These are phyloP conservation scores for Protosalanx chinensis DNA, from an alignment of 2,797 vertebrate genomes.

Conservation along the genomic window DNA sequence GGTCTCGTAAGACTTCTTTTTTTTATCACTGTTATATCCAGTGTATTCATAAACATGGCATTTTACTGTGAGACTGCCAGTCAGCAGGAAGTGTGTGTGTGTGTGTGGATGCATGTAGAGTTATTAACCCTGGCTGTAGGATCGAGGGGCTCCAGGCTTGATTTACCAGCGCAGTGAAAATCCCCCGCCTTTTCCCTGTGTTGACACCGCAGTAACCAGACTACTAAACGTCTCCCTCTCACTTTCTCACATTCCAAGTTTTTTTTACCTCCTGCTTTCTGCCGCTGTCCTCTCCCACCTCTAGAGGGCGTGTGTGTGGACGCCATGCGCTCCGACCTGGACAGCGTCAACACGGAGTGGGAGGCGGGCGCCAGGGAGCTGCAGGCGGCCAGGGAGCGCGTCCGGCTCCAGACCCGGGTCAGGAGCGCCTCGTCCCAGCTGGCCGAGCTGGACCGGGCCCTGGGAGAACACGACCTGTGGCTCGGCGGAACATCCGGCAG, in stretches of 20 bases:
- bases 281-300: constrained; percentile 1
- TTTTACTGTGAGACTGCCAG: constrained; percentile 32
- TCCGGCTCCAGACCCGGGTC: constrained; percentile 75
- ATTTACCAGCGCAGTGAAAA: constrained; percentile 42
- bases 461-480: constrained; percentile 80
- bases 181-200: constrained; percentile 37
- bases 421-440: constrained; percentile 73
- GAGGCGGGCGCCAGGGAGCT: constrained; percentile 70
- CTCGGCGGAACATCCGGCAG: constrained; percentile 44
- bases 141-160: constrained; percentile 35
- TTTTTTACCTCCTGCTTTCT: not conserved
- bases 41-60: constrained; percentile 36
- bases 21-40: constrained; percentile 47
- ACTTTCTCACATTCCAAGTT: not conserved
- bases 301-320: constrained; percentile 59
- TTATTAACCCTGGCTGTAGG: constrained; percentile 39
- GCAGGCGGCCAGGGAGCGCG: constrained; percentile 71
- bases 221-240: not conserved
- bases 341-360: constrained; percentile 76
- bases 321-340: constrained; percentile 59
- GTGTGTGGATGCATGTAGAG: constrained; percentile 18
- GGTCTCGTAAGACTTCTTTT: constrained; percentile 6
- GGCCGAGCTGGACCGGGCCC: constrained; percentile 65
- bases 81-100: constrained; percentile 19
- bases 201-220: constrained; percentile 33